Base-by-base conservation (phyloP, 2,113 vertebrate species). In the Melanostigma gelatinosum region DNA sequence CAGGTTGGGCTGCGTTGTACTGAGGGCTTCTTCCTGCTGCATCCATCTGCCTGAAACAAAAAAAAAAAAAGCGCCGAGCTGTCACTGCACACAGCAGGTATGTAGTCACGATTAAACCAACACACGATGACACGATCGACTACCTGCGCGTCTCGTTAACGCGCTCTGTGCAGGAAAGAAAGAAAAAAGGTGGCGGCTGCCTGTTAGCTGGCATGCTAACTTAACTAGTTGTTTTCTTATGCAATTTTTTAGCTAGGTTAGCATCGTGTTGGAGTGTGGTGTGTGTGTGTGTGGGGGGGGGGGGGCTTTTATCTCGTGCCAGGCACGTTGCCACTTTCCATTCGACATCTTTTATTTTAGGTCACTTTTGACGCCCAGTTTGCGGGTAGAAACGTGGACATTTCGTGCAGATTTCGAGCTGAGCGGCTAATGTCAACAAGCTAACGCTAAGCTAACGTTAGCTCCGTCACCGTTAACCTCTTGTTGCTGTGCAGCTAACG, bases 21-120 rank as follows among this genome's bases (percentile, higher is more conserved):
- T 34, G 83, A 85, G 84, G 75, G 88, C 9, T 55, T 48, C 86
- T 91, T 91, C 83, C 86, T 90, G 88, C 92, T 90, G 90, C 91
- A 89, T 84, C 87, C 83, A 78, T 86, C 44, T 46, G 44, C 34
- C 76, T 50, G 46, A 72, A 85, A 81, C 62, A n/a, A 1, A 48
- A 15, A 42, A 54, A 50, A 64, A 66, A n/a, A 1, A 61, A 66
- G 66, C 81, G 48, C 66, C 38, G 57, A 62, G 36, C 80, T 86
- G 90, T 85, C 90, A 87, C 77, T 8, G 81, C 81, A 55, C 72
- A 29, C 58, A n/a, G 60, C 82, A 82, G 89, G 91, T 93, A 80
- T 18, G 91, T 85, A 22, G 40, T 29, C 64, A 36, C 55, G 24
- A 24, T 58, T 22, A 8, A 38, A 75, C 58, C 58, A 4, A 5